phyloP scores from a whole-genome alignment of 1,140 invertebrate genomes.

The Brachionus rubens region DNA sequence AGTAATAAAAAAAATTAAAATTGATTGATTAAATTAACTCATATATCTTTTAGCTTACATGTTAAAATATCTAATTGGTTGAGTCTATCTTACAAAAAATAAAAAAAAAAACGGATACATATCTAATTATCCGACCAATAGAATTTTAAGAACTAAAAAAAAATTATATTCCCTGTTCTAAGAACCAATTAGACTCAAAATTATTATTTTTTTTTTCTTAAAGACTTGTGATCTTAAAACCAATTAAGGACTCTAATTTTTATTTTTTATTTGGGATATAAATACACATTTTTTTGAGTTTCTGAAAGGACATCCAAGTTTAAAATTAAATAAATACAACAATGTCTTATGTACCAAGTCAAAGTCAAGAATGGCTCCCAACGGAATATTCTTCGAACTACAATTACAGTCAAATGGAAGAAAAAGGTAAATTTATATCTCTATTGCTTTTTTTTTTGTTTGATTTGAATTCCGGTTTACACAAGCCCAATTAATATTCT shows the following conservation, averaged over 20 bases:
- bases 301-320: too few species aligned
- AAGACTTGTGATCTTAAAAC: not conserved
- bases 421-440: not conserved
- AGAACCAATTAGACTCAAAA: conserved; percentile 36
- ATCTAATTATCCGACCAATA: conserved; percentile 34
- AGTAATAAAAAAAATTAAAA: not conserved
- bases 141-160: not conserved
- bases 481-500: conserved; percentile 38
- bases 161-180: conserved; percentile 1
- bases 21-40: conserved; percentile 29
- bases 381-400: not conserved
- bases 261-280: not conserved
- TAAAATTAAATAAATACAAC: too few species aligned
- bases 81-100: not conserved
- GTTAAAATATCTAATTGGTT: conserved; percentile 29
- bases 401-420: not conserved
- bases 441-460: too few species aligned
- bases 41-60: not conserved
- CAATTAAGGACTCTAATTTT: not conserved
- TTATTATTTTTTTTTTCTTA: not conserved
- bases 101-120: conserved; percentile 1
- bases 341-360: too few species aligned
- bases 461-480: conserved; percentile 34
- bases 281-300: not conserved
- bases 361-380: too few species aligned